Percentiles rank a stretch among this genome's conserved stretches.
Conservation (phyloP, 2,888 invertebrate genomes). For the Megastigmus dorsalis region DNA sequence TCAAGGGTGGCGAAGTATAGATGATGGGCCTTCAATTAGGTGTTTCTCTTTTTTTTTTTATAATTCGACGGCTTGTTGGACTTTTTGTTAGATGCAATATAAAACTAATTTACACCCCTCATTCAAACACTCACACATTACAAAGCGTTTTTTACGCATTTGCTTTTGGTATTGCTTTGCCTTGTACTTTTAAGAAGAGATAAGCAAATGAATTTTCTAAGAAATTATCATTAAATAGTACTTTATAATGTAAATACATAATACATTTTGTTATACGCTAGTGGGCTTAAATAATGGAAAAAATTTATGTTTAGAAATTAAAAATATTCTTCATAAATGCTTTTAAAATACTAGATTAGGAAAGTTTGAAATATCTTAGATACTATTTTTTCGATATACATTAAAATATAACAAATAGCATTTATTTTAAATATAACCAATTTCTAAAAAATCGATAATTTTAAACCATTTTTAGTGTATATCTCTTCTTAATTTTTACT, state of each 20-base stretch:
- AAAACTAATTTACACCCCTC: constrained; percentile 41
- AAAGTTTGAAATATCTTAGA: not conserved
- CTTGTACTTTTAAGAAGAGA: constrained; percentile 3
- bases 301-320: not conserved
- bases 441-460: constrained; percentile 21
- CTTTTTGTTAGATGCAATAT: constrained; percentile 26
- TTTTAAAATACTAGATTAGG: too few relatives aligned
- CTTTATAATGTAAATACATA: too few relatives aligned
- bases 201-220: constrained; percentile 17
- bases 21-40: constrained; percentile 18
- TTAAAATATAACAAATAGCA: not conserved
- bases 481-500: constrained; percentile 17
- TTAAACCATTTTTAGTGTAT: constrained; percentile 24
- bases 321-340: too few relatives aligned
- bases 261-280: too few relatives aligned
- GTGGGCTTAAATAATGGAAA: too few relatives aligned
- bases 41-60: not conserved
- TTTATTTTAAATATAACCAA: not conserved
- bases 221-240: too few relatives aligned
- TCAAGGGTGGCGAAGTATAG: constrained; percentile 26
- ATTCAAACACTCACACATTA: constrained; percentile 18
- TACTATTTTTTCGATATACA: not conserved
- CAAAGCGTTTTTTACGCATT: constrained; percentile 3
- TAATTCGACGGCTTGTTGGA: constrained; percentile 33
- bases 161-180: constrained; percentile 32